Conservation (phyloP, 2,888 invertebrate genomes). For the Meiosimyza platycephala region DNA sequence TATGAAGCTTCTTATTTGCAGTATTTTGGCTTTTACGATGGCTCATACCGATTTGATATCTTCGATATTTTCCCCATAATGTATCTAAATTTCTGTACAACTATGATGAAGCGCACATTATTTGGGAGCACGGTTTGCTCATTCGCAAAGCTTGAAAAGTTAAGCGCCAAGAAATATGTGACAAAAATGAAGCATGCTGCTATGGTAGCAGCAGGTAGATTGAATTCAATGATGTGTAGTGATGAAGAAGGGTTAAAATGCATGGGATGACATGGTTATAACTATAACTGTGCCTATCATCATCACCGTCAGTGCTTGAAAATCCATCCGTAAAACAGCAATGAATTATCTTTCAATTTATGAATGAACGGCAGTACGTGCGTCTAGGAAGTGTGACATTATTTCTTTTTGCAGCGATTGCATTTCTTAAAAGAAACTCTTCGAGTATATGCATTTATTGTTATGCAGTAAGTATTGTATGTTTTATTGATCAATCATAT, state of each 20-base stretch:
- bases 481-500: too few species aligned
- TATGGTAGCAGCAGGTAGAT: constrained; percentile 7
- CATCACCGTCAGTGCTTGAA: neutral
- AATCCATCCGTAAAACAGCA: constrained; percentile 17
- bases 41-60: too few species aligned
- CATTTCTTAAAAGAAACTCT: neutral
- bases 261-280: neutral
- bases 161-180: constrained; percentile 15
- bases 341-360: constrained; percentile 32
- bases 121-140: neutral
- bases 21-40: too few species aligned
- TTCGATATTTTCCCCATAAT: too few species aligned
- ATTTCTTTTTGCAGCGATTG: constrained; percentile 3
- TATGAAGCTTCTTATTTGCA: too few species aligned
- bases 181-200: neutral
- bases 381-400: neutral
- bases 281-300: constrained; percentile 12
- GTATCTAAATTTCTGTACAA: too few species aligned
- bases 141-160: constrained; percentile 2
- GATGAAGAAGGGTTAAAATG: neutral
- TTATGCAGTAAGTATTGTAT: too few species aligned
- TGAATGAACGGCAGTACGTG: constrained; percentile 10
- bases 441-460: too few species aligned
- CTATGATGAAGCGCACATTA: too few species aligned
- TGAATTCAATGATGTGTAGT: constrained; percentile 5